Evolutionary conservation across 2,797 vertebrate genomes (phyloP).

Genomic region (Syndactyla subalaris): DNA sequence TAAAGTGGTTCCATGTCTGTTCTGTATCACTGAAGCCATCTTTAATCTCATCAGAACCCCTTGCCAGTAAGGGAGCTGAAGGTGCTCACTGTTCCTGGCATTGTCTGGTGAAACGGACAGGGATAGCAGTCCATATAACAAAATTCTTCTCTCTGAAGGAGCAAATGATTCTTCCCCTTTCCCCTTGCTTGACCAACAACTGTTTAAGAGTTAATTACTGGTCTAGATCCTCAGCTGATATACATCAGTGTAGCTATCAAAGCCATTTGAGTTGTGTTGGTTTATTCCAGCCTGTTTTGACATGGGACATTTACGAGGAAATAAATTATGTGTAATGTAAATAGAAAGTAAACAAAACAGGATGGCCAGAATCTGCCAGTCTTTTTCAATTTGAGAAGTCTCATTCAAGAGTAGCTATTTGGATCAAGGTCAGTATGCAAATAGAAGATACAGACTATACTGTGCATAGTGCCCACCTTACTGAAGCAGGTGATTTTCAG

Average conservation of each 20-base stretch:
- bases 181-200: neutral
- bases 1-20: neutral
- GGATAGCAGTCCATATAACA: neutral
- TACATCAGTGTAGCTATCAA: neutral
- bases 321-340: neutral
- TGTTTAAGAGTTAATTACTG: neutral
- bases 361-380: neutral
- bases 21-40: neutral
- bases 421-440: neutral
- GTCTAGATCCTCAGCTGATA: neutral
- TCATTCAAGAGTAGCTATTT: neutral
- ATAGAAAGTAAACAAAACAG: neutral
- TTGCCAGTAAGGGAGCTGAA: neutral
- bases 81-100: neutral
- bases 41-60: neutral
- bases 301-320: neutral
- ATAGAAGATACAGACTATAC: neutral
- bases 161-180: neutral
- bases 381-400: neutral
- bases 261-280: neutral
- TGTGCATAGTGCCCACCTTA: neutral
- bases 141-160: neutral
- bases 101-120: neutral
- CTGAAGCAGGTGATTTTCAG: neutral
- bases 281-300: conserved; percentile 24